These are phyloP conservation scores for Diachasma alloeum DNA, from an alignment of 1,140 invertebrate genomes.

Conservation along the genomic window DNA sequence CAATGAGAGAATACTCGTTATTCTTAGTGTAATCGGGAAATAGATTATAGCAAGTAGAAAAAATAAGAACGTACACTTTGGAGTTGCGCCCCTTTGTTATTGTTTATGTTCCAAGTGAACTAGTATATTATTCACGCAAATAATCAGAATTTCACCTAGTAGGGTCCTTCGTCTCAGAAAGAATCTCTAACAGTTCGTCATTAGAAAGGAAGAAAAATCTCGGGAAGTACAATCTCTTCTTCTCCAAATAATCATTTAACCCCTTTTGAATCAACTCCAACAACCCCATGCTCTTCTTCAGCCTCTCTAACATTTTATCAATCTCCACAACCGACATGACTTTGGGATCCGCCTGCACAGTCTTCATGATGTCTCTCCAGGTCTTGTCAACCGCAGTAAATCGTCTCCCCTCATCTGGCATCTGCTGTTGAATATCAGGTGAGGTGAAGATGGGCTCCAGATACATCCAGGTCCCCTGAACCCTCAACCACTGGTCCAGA, in stretches of 20 bases:
- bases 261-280: constrained; percentile 91
- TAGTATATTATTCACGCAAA: not conserved
- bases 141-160: constrained; percentile 70
- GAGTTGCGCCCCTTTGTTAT: no score
- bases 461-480: constrained; percentile 97
- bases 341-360: constrained; percentile 77
- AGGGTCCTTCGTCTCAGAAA: constrained; percentile 97
- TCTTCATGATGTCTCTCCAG: constrained; percentile 96
- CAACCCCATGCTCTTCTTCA: constrained; percentile 88
- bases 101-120: no score
- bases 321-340: constrained; percentile 89
- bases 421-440: constrained; percentile 95
- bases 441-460: constrained; percentile 97
- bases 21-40: no score
- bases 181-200: constrained; percentile 94
- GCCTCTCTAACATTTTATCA: constrained; percentile 90
- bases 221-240: constrained; percentile 94
- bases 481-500: constrained; percentile 94
- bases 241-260: constrained; percentile 94
- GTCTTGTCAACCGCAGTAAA: constrained; percentile 93
- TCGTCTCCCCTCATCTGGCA: constrained; percentile 90
- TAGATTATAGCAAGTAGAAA: no score
- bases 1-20: no score
- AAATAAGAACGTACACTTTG: no score
- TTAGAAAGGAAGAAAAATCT: constrained; percentile 98